These are phyloP conservation scores for Drepanosiphum platanoidis DNA, from an alignment of 2,888 invertebrate genomes.

Conservation along the genomic window DNA sequence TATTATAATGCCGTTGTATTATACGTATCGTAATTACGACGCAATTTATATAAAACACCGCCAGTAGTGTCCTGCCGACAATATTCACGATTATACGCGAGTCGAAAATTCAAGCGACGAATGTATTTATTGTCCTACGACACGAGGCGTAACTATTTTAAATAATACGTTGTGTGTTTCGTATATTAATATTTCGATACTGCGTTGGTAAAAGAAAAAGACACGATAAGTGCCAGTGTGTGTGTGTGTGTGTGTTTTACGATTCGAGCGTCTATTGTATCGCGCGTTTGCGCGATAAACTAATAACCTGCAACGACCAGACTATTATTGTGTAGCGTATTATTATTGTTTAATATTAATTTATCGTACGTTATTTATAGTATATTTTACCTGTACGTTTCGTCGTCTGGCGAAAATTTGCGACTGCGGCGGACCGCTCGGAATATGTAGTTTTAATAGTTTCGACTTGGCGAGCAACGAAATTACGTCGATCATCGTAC, in stretches of 20 bases:
- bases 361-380: no score
- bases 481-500: no score
- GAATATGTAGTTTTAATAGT: no score
- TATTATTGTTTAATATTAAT: not conserved
- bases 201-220: no score
- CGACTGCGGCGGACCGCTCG: no score
- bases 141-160: not conserved
- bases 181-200: no score
- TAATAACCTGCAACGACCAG: no score
- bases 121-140: not conserved
- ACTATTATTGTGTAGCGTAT: not conserved
- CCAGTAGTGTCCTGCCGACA: not conserved
- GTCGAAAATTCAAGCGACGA: no score
- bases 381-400: no score
- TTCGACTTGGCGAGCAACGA: no score
- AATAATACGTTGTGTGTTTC: not conserved
- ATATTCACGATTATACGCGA: not conserved
- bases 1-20: not conserved
- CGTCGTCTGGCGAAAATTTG: no score
- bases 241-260: no score
- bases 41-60: not conserved
- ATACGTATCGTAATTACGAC: not conserved
- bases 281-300: not conserved
- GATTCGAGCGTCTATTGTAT: not conserved
- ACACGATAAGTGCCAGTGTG: not conserved